These are phyloP conservation scores for Strix aluco DNA, from an alignment of 2,113 vertebrate species.

Conservation along the genomic window DNA sequence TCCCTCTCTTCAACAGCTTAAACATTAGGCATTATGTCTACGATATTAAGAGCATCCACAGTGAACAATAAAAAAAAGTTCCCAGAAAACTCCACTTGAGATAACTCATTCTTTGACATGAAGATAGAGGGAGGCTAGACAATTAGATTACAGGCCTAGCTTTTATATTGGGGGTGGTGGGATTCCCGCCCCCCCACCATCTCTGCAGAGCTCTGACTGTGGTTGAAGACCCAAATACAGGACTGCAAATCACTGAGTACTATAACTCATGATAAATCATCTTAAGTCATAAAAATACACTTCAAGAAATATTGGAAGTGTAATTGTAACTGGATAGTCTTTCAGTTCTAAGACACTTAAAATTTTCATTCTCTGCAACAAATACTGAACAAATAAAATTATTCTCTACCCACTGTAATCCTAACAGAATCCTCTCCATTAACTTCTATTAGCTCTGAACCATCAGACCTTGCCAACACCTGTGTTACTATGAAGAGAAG, in stretches of 20 bases:
- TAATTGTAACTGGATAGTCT: background rate
- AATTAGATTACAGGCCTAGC: background rate
- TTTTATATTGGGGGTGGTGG: accelerated
- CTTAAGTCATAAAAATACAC: background rate
- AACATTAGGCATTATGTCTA: background rate
- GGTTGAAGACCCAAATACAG: background rate
- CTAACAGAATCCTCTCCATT: background rate
- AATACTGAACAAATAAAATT: background rate
- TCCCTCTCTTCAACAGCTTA: background rate
- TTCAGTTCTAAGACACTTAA: background rate
- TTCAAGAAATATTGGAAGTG: background rate
- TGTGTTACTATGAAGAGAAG: background rate
- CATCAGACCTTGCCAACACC: background rate
- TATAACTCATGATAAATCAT: background rate
- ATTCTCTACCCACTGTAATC: background rate
- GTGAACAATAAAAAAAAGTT: background rate
- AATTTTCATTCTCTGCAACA: background rate
- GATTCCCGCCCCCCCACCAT: accelerated
- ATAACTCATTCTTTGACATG: background rate
- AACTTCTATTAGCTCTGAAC: background rate
- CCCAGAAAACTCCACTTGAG: background rate
- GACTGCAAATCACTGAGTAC: background rate
- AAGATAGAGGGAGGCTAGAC: background rate
- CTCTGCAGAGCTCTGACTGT: background rate
- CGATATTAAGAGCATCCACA: background rate